Evolutionary conservation across 2,113 vertebrate genomes (phyloP), one percentile per base, ranked within the genome.

Genomic region (Struthidea cinerea): DNA sequence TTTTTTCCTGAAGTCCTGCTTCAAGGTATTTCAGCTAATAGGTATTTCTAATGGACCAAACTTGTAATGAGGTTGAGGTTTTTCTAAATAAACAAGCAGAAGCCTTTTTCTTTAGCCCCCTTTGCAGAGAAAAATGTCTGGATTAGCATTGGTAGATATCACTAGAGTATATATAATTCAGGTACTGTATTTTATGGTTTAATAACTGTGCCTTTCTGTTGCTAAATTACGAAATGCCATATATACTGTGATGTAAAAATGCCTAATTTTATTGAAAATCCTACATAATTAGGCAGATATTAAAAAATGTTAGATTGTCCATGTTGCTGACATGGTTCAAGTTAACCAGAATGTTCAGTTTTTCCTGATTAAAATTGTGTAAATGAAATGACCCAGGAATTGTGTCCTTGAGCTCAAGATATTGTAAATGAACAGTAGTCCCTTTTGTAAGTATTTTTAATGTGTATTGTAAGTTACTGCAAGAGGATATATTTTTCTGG

Each of bases 121-220:
- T 95, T 65, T 78, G 78, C 84, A 93, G 56, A 97, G 65, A 96
- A 94, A 96, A 97, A 94, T 96, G 73, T 64, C 71, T 96, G 84
- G n/a, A 90, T 96, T 95, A 92, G 86, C 88, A 89, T 10, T 94
- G 70, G 67, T 96, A 87, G 82, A 23, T 69, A 84, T 90, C 12
- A 79, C 75, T 95, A 94, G 67, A 89, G 42, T 49, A 81, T 44
- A 11, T 59, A 88, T 85, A 52, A 97, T 98, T 97, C 97, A 97
- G 97, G 98, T 98, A 98, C 98, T 98, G 94, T 98, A 97, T 98
- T 93, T 98, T 94, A 97, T 88, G 91, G 96, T 94, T 98, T 98
- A 91, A 97, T 98, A 97, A 97, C 94, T 98, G 98, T 98, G 98
- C 98, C 98, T 98, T 98, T 98, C 83, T 96, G 97, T 98, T 98